Evolutionary conservation across 2,888 invertebrate species (phyloP), one percentile per base, ranked within the genome.

Genomic region (Anthrax anthrax): DNA sequence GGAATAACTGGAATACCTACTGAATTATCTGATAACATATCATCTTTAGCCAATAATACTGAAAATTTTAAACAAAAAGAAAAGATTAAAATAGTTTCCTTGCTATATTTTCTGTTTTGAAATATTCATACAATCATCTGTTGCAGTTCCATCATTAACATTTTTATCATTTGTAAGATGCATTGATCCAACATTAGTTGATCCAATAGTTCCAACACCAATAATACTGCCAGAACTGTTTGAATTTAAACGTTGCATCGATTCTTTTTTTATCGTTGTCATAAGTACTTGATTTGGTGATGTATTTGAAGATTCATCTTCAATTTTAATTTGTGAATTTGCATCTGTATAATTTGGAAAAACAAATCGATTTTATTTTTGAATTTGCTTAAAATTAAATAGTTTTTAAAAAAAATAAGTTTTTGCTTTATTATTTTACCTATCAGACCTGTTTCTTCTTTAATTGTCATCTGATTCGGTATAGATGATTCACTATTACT

Each of bases 171-270:
- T 14, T n/a, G 18, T 4, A 27, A 44, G 44, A 23, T 47, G 43
- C 18, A 49, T 12, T 18, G 51, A 51, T 17, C 51, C 51, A 12
- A 47, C 47, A 39, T 51, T 51, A 18, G 49, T 50, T 16, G 50
- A 51, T 10, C 50, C 50, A 18, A 51, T 48, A 1, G 41, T 32
- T 12, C 36, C 16, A 34, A 14, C 13, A 4, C 6, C 4, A 4
- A 36, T 32, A 23, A 40, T n/a, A 42, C 39, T 48, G 2, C 45
- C 43, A 14, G 50, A 47, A 19, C 48, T 47, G 42, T 48, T 51
- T 19, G 50, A 51, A 42, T 45, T 51, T 29, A 51, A 37, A 32
- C 50, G 41, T 38, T 48, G 48, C 32, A 50, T 39, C 14, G 50
- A 44, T 23, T 48, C 47, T 45, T 51, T 48, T 34, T 48, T 51